Percentiles rank a stretch among this genome's conserved stretches.
These are phyloP conservation scores for Phylloscopus trochilus DNA, from an alignment of 2,113 vertebrate species.

Conservation along the genomic window DNA sequence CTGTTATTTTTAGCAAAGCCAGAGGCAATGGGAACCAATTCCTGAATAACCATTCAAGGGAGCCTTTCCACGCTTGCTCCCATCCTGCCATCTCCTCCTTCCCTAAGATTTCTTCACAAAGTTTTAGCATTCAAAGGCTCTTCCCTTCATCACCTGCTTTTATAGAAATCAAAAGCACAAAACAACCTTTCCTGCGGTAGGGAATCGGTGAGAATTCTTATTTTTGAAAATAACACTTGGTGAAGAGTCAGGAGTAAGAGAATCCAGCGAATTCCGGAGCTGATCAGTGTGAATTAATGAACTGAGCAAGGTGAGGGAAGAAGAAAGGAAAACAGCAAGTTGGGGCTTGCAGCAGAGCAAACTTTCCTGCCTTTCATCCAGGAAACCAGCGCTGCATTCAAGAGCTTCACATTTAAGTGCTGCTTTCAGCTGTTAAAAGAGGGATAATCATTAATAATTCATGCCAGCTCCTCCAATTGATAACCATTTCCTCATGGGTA, in stretches of 20 bases:
- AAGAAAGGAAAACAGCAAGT: neutral
- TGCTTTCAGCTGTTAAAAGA: conserved; percentile 3
- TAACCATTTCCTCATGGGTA: neutral
- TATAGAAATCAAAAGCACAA: neutral
- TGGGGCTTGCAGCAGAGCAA: neutral
- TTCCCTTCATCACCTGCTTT: neutral
- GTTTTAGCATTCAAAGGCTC: neutral
- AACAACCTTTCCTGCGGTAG: neutral
- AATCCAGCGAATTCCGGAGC: neutral
- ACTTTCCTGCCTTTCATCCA: conserved; percentile 11
- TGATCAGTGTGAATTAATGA: neutral
- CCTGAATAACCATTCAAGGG: neutral
- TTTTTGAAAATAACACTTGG: neutral
- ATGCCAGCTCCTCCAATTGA: neutral
- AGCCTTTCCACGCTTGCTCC: neutral
- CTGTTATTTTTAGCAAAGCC: conserved; percentile 17
- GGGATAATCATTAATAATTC: neutral
- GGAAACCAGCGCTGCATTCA: neutral
- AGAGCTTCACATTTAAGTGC: neutral
- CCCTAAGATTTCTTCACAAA: neutral
- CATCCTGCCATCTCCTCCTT: neutral
- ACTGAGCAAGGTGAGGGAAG: neutral
- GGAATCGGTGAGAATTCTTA: fast-evolving
- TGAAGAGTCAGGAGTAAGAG: neutral
- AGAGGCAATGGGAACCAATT: neutral